Base-by-base conservation (phyloP, 2,888 invertebrate genomes). In the Aspidiotus destructor region DNA sequence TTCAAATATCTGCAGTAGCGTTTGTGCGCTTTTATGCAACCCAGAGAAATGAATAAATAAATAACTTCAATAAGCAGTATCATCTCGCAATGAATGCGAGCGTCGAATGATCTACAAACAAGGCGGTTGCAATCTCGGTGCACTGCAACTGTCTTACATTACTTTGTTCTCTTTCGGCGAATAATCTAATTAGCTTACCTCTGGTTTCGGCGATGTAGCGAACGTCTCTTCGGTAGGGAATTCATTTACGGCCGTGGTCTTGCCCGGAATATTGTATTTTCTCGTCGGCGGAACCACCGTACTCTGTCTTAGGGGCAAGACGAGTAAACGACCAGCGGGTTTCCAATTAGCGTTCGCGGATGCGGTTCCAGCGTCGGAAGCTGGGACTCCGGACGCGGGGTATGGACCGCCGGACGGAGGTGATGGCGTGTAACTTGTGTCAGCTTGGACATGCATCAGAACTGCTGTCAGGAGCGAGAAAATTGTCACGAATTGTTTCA, bases 331-430 rank as follows among this genome's bases (percentile, higher is more conserved):
- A 13, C 76, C 77, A 40, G 74, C 73, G 11, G 80, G 79, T 48
- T 76, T 77, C 78, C 77, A 80, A 9, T 79, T 79, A 7, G 78
- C 73, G 2, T 79, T 73, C 1, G 68, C n/a, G 10, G 54, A 53
- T 2, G 78, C 77, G 1, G 42, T 15, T 55, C 41, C 16, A 16
- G 55, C n/a, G 10, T 42, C 57, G 9, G 54, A 16, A 2, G 54
- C 41, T n/a, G 63, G 54, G 2, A 53, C 53, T 15, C 48, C 41
- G 40, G 65, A 41, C 10, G 65, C 42, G 6, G 65, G 65, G 15
- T 65, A 65, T n/a, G 65, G 65, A 10, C 65, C 65, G 16, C 65
- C 65, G 15, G 55, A 42, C 15, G 65, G 58, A 9, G 65, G 65
- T 16, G 65, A 58, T n/a, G 65, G 65, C 48, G 57, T 48, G 48